Evolutionary conservation across 1,140 invertebrate species (phyloP).

Genomic region (Cotesia chilonis): DNA sequence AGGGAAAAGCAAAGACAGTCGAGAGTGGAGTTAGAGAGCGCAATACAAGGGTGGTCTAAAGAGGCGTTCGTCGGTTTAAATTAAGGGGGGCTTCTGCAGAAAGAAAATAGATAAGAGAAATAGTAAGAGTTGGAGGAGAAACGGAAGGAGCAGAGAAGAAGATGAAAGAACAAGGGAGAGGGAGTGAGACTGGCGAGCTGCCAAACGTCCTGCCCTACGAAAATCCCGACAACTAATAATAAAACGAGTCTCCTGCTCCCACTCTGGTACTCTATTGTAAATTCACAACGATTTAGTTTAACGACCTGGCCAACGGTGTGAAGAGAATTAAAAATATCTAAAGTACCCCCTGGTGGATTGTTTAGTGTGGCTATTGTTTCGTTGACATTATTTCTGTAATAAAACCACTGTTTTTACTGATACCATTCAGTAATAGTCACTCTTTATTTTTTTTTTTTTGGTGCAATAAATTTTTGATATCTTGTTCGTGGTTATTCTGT

Average conservation of each 20-base stretch:
- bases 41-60: neutral
- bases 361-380: slow-evolving; percentile 1
- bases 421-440: neutral
- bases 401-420: slow-evolving; percentile 4
- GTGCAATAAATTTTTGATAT: too few relatives aligned
- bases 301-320: slow-evolving; percentile 37
- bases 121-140: neutral
- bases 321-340: slow-evolving; percentile 35
- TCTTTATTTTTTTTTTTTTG: too few relatives aligned
- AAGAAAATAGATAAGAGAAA: slow-evolving; percentile 43
- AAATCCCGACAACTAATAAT: slow-evolving; percentile 50
- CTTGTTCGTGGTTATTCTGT: too few relatives aligned
- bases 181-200: slow-evolving; percentile 39
- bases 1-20: neutral
- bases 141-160: slow-evolving; percentile 41
- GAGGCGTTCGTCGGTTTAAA: slow-evolving; percentile 18
- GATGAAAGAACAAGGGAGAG: slow-evolving; percentile 36
- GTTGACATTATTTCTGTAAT: slow-evolving; percentile 1
- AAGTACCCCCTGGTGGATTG: slow-evolving; percentile 17
- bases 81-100: slow-evolving; percentile 38
- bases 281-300: slow-evolving; percentile 51
- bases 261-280: slow-evolving; percentile 40
- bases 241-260: slow-evolving; percentile 41
- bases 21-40: neutral
- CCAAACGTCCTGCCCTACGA: slow-evolving; percentile 47